These are phyloP conservation scores for Anhinga anhinga DNA, from an alignment of 2,113 vertebrate species.

Conservation along the genomic window DNA sequence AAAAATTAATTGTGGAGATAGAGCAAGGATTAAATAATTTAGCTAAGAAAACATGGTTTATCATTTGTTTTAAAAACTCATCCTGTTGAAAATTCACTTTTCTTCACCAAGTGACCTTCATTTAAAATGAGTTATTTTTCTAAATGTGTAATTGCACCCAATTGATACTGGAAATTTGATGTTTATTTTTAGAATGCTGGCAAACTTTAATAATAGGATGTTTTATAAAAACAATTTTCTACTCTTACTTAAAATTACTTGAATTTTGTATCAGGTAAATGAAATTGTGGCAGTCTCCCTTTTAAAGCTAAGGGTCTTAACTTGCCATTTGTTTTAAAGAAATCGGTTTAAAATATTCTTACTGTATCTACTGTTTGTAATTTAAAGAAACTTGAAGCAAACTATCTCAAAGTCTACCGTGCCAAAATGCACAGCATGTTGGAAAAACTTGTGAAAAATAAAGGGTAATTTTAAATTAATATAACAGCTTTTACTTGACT, in stretches of 20 bases:
- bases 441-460: slow-evolving; percentile 75
- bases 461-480: slow-evolving; percentile 68
- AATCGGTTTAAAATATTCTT: slow-evolving; percentile 63
- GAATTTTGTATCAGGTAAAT: slow-evolving; percentile 79
- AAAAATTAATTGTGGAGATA: not conserved
- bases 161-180: slow-evolving; percentile 19
- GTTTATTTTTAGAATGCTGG: slow-evolving; percentile 21
- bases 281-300: slow-evolving; percentile 41
- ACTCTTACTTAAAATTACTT: slow-evolving; percentile 73
- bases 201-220: slow-evolving; percentile 41
- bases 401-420: slow-evolving; percentile 57
- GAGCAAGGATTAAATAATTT: not conserved
- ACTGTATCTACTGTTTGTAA: slow-evolving; percentile 78
- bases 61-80: not conserved
- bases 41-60: not conserved
- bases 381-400: slow-evolving; percentile 80
- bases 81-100: not conserved
- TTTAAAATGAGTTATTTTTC: slow-evolving; percentile 50
- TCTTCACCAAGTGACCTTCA: slow-evolving; percentile 65
- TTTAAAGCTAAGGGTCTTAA: slow-evolving; percentile 46
- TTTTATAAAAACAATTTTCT: slow-evolving; percentile 60
- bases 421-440: slow-evolving; percentile 69
- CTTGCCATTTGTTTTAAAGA: slow-evolving; percentile 64
- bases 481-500: not conserved
- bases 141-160: slow-evolving; percentile 23